Conservation (phyloP, 2,113 vertebrate genomes). For the Stigmatopora argus region DNA sequence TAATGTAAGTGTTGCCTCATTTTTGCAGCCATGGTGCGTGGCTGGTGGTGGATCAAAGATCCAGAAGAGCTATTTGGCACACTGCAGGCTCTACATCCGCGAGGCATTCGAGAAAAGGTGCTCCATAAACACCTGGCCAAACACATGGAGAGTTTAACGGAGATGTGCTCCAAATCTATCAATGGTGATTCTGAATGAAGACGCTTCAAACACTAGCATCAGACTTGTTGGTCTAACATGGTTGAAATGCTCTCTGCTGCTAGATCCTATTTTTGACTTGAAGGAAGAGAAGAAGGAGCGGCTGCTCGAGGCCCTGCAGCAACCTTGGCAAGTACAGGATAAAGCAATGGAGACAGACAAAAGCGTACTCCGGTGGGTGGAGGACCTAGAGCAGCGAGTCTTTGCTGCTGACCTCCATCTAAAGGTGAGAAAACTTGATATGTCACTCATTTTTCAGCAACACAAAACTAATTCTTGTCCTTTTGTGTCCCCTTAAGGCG, state of each 20-base stretch:
- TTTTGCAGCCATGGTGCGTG: slow-evolving; percentile 80
- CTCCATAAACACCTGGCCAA: slow-evolving; percentile 92
- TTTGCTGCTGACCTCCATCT: slow-evolving; percentile 85
- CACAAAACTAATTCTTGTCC: slow-evolving; percentile 1
- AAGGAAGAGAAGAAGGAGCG: slow-evolving; percentile 49
- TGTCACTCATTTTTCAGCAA: background rate
- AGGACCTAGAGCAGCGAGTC: slow-evolving; percentile 87
- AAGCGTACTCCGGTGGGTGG: slow-evolving; percentile 83
- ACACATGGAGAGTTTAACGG: slow-evolving; percentile 85
- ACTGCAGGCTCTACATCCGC: slow-evolving; percentile 79
- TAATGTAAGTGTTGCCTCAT: background rate
- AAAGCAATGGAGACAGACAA: slow-evolving; percentile 79
- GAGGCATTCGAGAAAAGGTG: slow-evolving; percentile 85
- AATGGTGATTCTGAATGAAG: slow-evolving; percentile 69
- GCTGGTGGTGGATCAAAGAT: slow-evolving; percentile 92
- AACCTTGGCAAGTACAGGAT: slow-evolving; percentile 78
- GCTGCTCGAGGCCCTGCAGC: slow-evolving; percentile 69
- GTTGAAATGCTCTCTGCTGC: background rate
- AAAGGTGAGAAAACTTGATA: slow-evolving; percentile 67
- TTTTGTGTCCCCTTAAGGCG: slow-evolving; percentile 49
- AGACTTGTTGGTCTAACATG: background rate
- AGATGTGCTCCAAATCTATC: slow-evolving; percentile 76
- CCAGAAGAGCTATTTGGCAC: slow-evolving; percentile 78
- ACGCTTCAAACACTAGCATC: background rate
- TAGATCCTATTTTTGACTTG: slow-evolving; percentile 79